Conservation (phyloP, 2,888 invertebrate species). For the Polydrusus tereticollis region DNA sequence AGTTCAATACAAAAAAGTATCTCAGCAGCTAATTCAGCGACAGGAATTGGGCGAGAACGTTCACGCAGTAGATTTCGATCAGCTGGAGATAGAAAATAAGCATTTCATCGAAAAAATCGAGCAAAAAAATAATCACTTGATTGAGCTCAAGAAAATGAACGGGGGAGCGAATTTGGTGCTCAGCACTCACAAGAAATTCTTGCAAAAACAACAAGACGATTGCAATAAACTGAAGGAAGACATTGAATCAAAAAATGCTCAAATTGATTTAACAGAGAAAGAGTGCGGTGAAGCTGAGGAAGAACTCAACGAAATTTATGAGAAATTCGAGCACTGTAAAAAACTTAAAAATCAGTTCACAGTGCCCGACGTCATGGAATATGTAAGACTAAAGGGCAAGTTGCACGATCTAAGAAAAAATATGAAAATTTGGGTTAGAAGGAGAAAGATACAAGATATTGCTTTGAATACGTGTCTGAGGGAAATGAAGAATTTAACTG, state of each 20-base stretch:
- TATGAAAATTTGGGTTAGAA: constrained; percentile 57
- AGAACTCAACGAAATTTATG: constrained; percentile 66
- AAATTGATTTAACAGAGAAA: constrained; percentile 66
- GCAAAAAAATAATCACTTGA: constrained; percentile 69
- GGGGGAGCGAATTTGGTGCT: constrained; percentile 71
- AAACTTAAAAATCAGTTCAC: constrained; percentile 63
- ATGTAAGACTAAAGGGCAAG: constrained; percentile 70
- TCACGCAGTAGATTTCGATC: constrained; percentile 75
- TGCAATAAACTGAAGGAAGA: constrained; percentile 66
- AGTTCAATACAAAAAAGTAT: constrained; percentile 70
- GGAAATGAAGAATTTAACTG: constrained; percentile 59
- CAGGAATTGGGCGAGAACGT: constrained; percentile 73
- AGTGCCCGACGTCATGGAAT: constrained; percentile 73
- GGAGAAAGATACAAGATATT: constrained; percentile 59
- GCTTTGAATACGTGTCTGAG: constrained; percentile 58
- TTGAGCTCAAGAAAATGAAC: constrained; percentile 72
- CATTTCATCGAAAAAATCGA: constrained; percentile 70
- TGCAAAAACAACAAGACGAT: constrained; percentile 69
- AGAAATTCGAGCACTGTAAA: constrained; percentile 58
- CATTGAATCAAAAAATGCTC: constrained; percentile 65
- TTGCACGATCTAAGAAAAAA: constrained; percentile 53
- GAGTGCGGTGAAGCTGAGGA: constrained; percentile 64
- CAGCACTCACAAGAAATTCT: constrained; percentile 71
- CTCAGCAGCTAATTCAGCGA: constrained; percentile 70
- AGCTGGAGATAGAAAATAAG: constrained; percentile 73